Percentiles rank a stretch among this genome's conserved stretches.
phyloP scores from a whole-genome alignment of 2,888 invertebrate genomes.

The Drosophila multiciliata region DNA sequence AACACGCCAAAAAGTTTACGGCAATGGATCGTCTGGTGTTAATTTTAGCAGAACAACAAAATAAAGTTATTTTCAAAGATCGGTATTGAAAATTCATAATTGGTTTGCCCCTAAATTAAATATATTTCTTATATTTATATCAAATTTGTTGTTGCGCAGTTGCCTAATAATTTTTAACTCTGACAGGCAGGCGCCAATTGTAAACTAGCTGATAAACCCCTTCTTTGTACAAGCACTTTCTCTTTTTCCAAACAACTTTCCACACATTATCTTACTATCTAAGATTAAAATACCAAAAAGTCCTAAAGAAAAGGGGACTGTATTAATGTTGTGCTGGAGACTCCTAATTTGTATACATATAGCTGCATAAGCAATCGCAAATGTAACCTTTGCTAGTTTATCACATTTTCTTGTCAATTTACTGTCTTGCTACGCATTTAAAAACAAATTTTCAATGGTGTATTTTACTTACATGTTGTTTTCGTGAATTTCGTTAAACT shows the following conservation, averaged over 20 bases:
- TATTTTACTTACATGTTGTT: constrained; percentile 72
- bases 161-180: background rate
- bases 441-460: background rate
- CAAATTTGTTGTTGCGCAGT: background rate
- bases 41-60: background rate
- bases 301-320: background rate
- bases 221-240: background rate
- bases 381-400: background rate
- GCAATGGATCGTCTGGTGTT: background rate
- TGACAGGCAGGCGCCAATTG: background rate
- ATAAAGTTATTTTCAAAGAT: background rate
- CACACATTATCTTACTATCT: background rate
- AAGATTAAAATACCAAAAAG: background rate
- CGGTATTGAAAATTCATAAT: background rate
- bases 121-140: background rate
- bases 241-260: background rate
- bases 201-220: background rate
- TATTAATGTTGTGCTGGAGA: background rate
- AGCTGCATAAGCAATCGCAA: background rate
- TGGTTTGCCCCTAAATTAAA: background rate
- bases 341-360: background rate
- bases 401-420: background rate
- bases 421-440: background rate
- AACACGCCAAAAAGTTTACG: background rate
- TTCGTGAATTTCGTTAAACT: constrained; percentile 80